Evolutionary conservation across 2,888 invertebrate genomes (phyloP).

Genomic region (Cacoxenus indagator): DNA sequence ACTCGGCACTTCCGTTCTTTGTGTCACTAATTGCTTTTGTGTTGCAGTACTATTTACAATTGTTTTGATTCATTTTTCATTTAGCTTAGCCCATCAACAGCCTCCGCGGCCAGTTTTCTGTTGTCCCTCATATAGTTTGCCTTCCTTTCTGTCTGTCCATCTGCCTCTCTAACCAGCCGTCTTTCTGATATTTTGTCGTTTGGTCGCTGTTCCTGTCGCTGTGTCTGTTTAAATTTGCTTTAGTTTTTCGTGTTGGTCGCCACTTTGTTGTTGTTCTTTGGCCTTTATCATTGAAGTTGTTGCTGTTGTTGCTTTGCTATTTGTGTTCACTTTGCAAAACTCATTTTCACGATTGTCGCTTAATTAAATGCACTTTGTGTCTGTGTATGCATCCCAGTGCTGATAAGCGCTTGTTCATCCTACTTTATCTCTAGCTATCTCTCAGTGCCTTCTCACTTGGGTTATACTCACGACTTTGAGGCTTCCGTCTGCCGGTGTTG

Average conservation of each 20-base stretch:
- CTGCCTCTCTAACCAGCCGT: conserved; percentile 24
- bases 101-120: neutral
- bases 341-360: conserved; percentile 33
- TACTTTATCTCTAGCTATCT: too few species aligned
- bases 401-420: neutral
- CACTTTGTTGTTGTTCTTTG: neutral
- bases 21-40: conserved; percentile 64
- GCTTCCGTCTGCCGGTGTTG: neutral
- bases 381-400: neutral
- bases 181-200: neutral
- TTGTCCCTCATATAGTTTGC: too few species aligned
- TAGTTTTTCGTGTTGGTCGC: neutral
- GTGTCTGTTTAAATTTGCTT: neutral
- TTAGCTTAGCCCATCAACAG: conserved; percentile 13
- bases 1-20: conserved; percentile 60
- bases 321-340: too few species aligned
- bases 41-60: conserved; percentile 61
- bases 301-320: neutral
- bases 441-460: too few species aligned
- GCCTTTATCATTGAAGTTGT: neutral
- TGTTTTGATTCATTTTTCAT: conserved; percentile 63
- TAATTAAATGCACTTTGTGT: conserved; percentile 62
- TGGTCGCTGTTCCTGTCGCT: neutral
- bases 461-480: neutral
- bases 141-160: neutral